phyloP scores from a whole-genome alignment of 2,113 vertebrate genomes.

The Trogon surrucura region DNA sequence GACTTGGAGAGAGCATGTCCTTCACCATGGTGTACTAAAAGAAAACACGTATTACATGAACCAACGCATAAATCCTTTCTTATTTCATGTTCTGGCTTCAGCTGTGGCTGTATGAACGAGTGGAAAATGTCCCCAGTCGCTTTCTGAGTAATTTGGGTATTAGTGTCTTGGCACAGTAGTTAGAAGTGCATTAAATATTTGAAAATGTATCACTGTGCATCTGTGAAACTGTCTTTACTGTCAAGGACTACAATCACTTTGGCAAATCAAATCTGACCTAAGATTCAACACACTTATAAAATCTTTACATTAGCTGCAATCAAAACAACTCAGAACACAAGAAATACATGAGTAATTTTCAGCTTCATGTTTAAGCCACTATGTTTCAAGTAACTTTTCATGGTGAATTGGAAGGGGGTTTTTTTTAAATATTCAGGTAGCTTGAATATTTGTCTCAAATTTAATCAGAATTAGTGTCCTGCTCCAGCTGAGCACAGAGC shows the following conservation, averaged over 20 bases:
- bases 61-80: neutral
- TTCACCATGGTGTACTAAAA: slow-evolving; percentile 90
- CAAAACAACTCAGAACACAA: neutral
- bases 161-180: neutral
- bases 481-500: neutral
- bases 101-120: neutral
- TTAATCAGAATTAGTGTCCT: neutral
- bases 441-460: neutral
- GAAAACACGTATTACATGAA: neutral
- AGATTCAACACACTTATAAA: neutral
- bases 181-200: neutral
- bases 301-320: neutral
- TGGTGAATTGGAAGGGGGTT: neutral
- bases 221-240: neutral
- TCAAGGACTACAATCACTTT: neutral
- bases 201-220: neutral
- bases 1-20: slow-evolving; percentile 91
- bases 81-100: neutral
- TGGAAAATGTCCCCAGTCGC: neutral
- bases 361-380: neutral
- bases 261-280: neutral
- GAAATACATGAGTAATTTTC: neutral
- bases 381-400: neutral
- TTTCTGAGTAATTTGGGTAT: neutral
- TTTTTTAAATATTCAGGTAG: neutral